Conservation (phyloP, 1,140 invertebrate species). For the Drosophila nasuta region DNA sequence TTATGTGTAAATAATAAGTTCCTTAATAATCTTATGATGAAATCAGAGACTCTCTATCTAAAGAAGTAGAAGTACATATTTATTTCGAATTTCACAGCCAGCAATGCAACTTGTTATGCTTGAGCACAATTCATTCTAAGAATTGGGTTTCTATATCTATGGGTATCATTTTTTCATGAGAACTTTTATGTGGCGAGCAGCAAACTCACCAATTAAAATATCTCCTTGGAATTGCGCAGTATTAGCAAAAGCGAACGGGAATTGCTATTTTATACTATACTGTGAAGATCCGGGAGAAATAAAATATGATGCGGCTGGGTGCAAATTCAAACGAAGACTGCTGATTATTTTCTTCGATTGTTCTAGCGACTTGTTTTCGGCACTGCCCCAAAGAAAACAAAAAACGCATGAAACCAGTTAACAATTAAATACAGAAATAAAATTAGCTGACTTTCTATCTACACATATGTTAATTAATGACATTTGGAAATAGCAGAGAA, state of each 20-base stretch:
- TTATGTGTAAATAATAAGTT: no score
- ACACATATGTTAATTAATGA: not conserved
- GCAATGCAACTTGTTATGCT: not conserved
- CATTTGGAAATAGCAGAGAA: conserved; percentile 2
- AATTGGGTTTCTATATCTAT: not conserved
- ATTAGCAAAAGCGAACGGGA: not conserved
- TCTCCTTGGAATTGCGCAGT: not conserved
- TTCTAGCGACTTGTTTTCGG: not conserved
- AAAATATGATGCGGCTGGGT: not conserved
- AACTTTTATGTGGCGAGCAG: no score
- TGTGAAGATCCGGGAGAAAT: not conserved
- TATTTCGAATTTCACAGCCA: not conserved
- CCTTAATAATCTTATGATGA: not conserved
- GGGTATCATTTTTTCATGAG: not conserved
- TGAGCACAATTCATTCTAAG: not conserved
- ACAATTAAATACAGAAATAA: conserved; percentile 6
- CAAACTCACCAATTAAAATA: conserved; percentile 1
- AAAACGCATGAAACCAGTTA: conserved; percentile 3
- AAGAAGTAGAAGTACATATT: no score
- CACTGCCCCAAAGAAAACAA: not conserved
- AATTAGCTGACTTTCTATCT: not conserved
- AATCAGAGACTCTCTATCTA: not conserved
- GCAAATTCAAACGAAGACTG: not conserved
- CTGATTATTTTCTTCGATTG: not conserved
- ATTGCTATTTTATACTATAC: not conserved